Evolutionary conservation across 2,113 vertebrate species (phyloP).

Genomic region (Ceyx melanurus): DNA sequence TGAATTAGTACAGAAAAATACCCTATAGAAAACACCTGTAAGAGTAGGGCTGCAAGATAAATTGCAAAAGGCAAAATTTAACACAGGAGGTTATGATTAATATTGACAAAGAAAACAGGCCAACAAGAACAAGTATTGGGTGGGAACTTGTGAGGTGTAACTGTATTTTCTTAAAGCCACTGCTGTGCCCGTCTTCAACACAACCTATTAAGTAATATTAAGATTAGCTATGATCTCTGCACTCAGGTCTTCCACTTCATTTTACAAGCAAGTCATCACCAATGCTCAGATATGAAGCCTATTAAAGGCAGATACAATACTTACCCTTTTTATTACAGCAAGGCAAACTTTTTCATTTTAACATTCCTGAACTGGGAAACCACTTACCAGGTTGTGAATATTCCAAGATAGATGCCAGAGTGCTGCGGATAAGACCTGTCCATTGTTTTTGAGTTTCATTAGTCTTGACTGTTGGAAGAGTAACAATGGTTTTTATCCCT

Average conservation of each 20-base stretch:
- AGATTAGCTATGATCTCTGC: neutral
- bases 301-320: neutral
- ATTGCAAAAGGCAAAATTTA: neutral
- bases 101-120: neutral
- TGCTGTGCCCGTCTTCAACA: neutral
- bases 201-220: neutral
- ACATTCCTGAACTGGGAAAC: neutral
- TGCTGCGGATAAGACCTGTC: slow-evolving; percentile 93
- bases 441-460: slow-evolving; percentile 89
- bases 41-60: neutral
- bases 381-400: slow-evolving; percentile 88
- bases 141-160: neutral
- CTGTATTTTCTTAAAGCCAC: neutral
- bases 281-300: neutral
- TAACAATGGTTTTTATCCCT: slow-evolving; percentile 93
- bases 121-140: neutral
- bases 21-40: neutral
- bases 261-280: neutral
- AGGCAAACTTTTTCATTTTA: neutral
- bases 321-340: neutral
- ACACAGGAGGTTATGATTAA: neutral
- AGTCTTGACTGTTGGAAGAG: slow-evolving; percentile 81
- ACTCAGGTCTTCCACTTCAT: neutral
- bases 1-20: neutral
- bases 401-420: slow-evolving; percentile 91